Evolutionary conservation across 2,113 vertebrate species (phyloP).

Genomic region (Gracilinanus agilis): DNA sequence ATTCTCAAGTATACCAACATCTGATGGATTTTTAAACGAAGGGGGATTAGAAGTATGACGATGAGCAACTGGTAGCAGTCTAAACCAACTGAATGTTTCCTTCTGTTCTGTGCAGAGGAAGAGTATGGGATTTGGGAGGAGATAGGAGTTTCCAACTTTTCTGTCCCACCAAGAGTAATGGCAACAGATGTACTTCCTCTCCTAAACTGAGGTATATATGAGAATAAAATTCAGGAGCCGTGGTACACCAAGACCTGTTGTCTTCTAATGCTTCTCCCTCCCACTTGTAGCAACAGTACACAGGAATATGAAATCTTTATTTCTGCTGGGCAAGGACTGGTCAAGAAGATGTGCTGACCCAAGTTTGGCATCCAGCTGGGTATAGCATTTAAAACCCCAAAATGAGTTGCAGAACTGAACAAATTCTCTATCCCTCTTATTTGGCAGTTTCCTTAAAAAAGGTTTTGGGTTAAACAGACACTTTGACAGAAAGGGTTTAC

Average conservation of each 20-base stretch:
- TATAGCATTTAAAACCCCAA: background rate
- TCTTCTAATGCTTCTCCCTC: background rate
- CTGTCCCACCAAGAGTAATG: background rate
- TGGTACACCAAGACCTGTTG: background rate
- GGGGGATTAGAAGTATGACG: conserved; percentile 52
- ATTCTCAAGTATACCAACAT: conserved; percentile 44
- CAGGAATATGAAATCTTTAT: background rate
- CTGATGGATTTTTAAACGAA: conserved; percentile 55
- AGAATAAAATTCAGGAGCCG: background rate
- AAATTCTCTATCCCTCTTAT: background rate
- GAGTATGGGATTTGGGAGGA: background rate
- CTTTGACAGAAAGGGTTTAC: background rate
- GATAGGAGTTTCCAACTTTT: background rate
- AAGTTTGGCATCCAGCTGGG: background rate
- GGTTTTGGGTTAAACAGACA: background rate
- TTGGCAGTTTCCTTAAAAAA: conserved; percentile 15
- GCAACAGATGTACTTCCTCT: background rate
- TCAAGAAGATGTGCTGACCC: background rate
- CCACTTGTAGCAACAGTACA: background rate
- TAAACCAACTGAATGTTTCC: conserved; percentile 26
- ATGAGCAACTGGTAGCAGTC: background rate
- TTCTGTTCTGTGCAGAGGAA: background rate
- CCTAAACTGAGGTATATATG: background rate
- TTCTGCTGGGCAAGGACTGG: background rate
- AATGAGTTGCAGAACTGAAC: background rate